Evolutionary conservation across 1,140 invertebrate species (phyloP).

Genomic region (Drosophila suzukii): DNA sequence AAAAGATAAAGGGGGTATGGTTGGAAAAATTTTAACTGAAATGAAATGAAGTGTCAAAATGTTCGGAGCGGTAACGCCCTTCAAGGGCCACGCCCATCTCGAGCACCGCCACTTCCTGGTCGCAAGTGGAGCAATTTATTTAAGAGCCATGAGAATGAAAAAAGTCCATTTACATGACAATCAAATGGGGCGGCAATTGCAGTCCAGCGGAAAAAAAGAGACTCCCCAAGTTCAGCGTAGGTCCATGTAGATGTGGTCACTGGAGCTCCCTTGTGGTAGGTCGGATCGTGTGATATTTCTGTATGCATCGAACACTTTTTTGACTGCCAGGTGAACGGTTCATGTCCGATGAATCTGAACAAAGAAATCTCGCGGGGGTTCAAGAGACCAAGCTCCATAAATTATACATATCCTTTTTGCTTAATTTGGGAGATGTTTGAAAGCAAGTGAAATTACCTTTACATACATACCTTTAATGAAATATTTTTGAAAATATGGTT

Average conservation of each 20-base stretch:
- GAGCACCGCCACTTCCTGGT: conserved; percentile 29
- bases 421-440: background rate
- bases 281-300: conserved; percentile 32
- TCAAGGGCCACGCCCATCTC: conserved; percentile 25
- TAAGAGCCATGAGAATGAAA: conserved; percentile 46
- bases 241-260: conserved; percentile 21
- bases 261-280: conserved; percentile 35
- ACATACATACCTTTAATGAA: no score
- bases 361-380: background rate
- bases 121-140: conserved; percentile 68
- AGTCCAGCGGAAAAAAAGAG: conserved; percentile 12
- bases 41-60: conserved; percentile 78
- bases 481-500: no score
- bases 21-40: conserved; percentile 51
- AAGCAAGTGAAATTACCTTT: no score
- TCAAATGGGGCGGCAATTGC: conserved; percentile 45
- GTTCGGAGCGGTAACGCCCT: conserved; percentile 41
- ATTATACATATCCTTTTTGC: background rate
- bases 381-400: background rate
- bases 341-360: conserved; percentile 4
- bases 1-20: background rate
- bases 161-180: conserved; percentile 70
- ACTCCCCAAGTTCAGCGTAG: conserved; percentile 3
- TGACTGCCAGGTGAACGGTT: conserved; percentile 5
- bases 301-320: conserved; percentile 9